These are phyloP conservation scores for Anthonomus grandis DNA, from an alignment of 1,140 invertebrate species.

Conservation along the genomic window DNA sequence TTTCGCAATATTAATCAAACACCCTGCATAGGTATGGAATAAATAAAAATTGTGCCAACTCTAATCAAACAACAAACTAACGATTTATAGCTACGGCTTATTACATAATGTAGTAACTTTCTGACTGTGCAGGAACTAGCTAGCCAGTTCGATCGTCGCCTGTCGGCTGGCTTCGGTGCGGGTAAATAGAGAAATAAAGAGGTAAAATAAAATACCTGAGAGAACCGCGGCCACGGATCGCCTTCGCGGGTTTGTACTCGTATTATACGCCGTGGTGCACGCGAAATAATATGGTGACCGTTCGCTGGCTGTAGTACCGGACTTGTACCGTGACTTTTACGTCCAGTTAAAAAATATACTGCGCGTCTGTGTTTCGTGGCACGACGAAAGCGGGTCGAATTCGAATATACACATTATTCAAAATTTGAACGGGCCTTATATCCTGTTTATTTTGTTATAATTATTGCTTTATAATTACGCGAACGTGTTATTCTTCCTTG, in stretches of 20 bases:
- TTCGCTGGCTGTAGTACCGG: conserved; percentile 1
- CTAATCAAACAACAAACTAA: not conserved
- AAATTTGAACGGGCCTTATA: too few relatives aligned
- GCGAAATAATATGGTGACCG: conserved; percentile 11
- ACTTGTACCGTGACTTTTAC: not conserved
- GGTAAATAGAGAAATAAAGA: conserved; percentile 21
- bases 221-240: conserved; percentile 11
- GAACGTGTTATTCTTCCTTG: not conserved
- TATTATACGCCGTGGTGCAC: conserved; percentile 3
- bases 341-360: not conserved
- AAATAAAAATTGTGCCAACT: too few relatives aligned
- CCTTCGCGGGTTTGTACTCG: conserved; percentile 19
- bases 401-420: too few relatives aligned
- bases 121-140: not conserved
- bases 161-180: conserved; percentile 15
- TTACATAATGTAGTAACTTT: conserved; percentile 12
- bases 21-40: too few relatives aligned
- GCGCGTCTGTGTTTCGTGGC: conserved; percentile 4
- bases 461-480: too few relatives aligned
- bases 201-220: conserved; percentile 22
- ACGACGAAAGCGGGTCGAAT: not conserved
- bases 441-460: too few relatives aligned
- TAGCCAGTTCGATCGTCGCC: not conserved
- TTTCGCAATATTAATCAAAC: too few relatives aligned
- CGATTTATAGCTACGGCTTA: not conserved